phyloP scores from a whole-genome alignment of 2,888 invertebrate genomes.

The Cheilosia scutellata region DNA sequence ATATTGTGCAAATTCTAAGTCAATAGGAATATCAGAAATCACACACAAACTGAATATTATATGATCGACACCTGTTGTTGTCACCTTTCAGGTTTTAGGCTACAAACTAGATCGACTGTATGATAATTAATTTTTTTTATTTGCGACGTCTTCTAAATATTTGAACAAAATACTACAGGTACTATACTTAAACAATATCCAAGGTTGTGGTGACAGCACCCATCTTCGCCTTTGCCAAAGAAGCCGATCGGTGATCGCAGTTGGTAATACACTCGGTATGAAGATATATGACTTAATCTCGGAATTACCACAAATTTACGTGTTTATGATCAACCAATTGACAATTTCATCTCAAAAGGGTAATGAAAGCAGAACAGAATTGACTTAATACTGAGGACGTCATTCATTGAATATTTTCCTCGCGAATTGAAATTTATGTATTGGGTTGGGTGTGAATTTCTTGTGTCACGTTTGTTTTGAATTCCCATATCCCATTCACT shows the following conservation, averaged over 20 bases:
- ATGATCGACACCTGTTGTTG: neutral
- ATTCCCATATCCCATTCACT: neutral
- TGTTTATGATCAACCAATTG: neutral
- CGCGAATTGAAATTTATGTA: too few relatives aligned
- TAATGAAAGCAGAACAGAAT: neutral
- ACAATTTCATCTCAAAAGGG: neutral
- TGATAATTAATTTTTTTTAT: neutral
- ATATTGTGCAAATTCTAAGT: neutral
- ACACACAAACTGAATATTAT: neutral
- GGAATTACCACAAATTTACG: neutral
- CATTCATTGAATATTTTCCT: neutral
- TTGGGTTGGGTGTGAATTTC: neutral
- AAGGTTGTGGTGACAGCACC: neutral
- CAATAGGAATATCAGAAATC: neutral
- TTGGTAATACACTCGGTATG: neutral
- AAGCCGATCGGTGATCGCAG: neutral
- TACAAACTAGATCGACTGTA: neutral
- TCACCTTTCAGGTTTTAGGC: constrained; percentile 2
- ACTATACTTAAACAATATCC: too few relatives aligned
- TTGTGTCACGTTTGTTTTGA: neutral
- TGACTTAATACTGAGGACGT: neutral
- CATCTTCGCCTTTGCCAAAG: neutral
- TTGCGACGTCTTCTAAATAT: too few relatives aligned
- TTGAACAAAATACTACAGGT: neutral
- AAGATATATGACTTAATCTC: neutral